Percentiles rank a stretch among this genome's conserved stretches.
phyloP scores from a whole-genome alignment of 2,888 invertebrate genomes.

The Prostheceraeus crozeri region DNA sequence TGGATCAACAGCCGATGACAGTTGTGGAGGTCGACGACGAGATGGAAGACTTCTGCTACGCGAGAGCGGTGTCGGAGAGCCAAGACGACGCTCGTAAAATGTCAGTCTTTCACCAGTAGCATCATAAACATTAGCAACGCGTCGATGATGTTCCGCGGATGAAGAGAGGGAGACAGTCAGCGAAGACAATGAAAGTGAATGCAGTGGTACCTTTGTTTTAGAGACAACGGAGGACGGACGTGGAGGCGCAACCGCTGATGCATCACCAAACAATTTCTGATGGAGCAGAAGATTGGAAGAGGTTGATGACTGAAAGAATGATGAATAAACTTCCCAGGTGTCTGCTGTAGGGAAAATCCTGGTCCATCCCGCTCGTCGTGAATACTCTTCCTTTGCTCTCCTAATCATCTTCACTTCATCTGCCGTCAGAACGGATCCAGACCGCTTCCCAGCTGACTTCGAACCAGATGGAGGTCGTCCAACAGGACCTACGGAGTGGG shows the following conservation, averaged over 20 bases:
- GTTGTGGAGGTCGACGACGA: no score
- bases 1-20: no score
- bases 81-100: slow-evolving; percentile 35
- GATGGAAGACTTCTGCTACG: not conserved
- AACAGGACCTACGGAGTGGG: no score
- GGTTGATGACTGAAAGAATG: slow-evolving; percentile 50
- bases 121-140: slow-evolving; percentile 8
- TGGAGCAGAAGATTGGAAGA: slow-evolving; percentile 52
- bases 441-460: no score
- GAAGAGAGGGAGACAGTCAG: slow-evolving; percentile 7
- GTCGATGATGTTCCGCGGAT: slow-evolving; percentile 28
- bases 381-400: slow-evolving; percentile 70
- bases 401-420: slow-evolving; percentile 73
- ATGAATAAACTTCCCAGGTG: slow-evolving; percentile 64
- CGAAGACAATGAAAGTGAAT: slow-evolving; percentile 17
- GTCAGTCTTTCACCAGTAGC: not conserved
- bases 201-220: slow-evolving; percentile 24
- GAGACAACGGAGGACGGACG: not conserved
- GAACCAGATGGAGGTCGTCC: no score
- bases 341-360: slow-evolving; percentile 81
- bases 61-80: not conserved
- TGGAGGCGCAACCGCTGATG: not conserved
- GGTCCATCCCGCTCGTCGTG: slow-evolving; percentile 76
- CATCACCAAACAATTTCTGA: slow-evolving; percentile 47
- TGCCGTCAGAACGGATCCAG: slow-evolving; percentile 60